Evolutionary conservation across 2,113 vertebrate species (phyloP), one percentile per base, ranked within the genome.

Genomic region (Xiphias gladius): DNA sequence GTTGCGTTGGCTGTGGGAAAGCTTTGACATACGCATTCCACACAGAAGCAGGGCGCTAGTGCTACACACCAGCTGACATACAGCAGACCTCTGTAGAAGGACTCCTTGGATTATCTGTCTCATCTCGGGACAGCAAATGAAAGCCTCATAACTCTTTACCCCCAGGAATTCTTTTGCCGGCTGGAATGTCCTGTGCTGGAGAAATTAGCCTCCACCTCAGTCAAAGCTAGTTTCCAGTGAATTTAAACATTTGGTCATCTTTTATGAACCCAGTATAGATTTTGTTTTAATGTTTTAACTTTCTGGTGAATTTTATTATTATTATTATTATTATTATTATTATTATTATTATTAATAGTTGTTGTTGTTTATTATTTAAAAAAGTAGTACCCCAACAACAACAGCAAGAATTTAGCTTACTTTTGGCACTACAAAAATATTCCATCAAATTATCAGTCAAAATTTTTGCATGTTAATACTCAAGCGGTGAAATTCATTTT

Each of bases 21-120:
- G 26, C 30, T 39, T 50, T 39, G 37, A 48, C 24, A n/a, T 12
- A 26, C 28, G 59, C 11, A 19, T 76, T 59, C 22, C 58, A 16
- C 43, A 48, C 32, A 39, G 59, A 80, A 62, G 63, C 16, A 68
- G 55, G 62, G 30, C 35, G 16, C 16, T 20, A 7, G 48, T 7
- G 1, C 54, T 20, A 69, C 26, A 71, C 48, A 57, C 66, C 58
- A 64, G 69, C 73, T 86, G 76, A 66, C 37, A 24, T 54, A 6
- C 13, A 11, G 37, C 64, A 89, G 82, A 80, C 26, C 37, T 86
- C 73, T 65, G 35, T 65, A 55, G 73, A 61, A 10, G 22, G 37
- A 54, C 80, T 68, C 54, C 50, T 32, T 35, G 74, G 86, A 83
- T 82, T 72, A 72, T 65, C 54, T 26, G 35, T 82, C 48, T 73